These are phyloP conservation scores for Drosophila flavopinicola DNA, from an alignment of 2,888 invertebrate genomes.

Conservation along the genomic window DNA sequence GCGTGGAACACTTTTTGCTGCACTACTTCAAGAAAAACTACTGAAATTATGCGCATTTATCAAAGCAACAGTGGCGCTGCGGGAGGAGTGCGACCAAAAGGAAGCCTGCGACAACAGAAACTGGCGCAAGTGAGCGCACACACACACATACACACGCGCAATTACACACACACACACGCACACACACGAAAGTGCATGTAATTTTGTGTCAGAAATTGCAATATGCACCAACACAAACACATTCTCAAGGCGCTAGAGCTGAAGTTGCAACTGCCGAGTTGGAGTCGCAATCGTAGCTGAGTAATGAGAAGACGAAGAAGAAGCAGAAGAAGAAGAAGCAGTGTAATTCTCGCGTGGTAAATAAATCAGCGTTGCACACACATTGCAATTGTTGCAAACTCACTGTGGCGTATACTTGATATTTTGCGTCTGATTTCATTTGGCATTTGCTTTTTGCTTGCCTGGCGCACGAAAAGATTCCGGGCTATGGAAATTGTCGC, in stretches of 20 bases:
- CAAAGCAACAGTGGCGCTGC: constrained; percentile 50
- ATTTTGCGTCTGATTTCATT: constrained; percentile 32
- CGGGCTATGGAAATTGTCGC: constrained; percentile 68
- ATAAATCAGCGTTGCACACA: constrained; percentile 58
- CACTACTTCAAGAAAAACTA: constrained; percentile 66
- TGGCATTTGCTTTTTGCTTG: background rate
- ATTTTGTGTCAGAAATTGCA: constrained; percentile 72
- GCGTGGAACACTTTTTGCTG: constrained; percentile 27
- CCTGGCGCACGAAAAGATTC: constrained; percentile 38
- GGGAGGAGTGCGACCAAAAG: constrained; percentile 4
- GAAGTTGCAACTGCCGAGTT: constrained; percentile 15
- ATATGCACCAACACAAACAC: constrained; percentile 50
- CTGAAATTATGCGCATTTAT: constrained; percentile 80
- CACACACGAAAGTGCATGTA: constrained; percentile 59
- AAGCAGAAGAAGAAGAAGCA: constrained; percentile 9
- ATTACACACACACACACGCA: constrained; percentile 51
- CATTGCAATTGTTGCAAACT: constrained; percentile 38
- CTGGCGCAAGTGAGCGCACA: constrained; percentile 45
- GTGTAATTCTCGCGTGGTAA: constrained; percentile 55
- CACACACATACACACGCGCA: constrained; percentile 56
- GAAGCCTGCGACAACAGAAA: constrained; percentile 40
- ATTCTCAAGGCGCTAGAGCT: constrained; percentile 18
- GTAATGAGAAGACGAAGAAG: constrained; percentile 32
- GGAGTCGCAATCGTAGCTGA: constrained; percentile 26
- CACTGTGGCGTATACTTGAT: constrained; percentile 50